phyloP scores from a whole-genome alignment of 2,888 invertebrate species.

The Diplolepis rosae region DNA sequence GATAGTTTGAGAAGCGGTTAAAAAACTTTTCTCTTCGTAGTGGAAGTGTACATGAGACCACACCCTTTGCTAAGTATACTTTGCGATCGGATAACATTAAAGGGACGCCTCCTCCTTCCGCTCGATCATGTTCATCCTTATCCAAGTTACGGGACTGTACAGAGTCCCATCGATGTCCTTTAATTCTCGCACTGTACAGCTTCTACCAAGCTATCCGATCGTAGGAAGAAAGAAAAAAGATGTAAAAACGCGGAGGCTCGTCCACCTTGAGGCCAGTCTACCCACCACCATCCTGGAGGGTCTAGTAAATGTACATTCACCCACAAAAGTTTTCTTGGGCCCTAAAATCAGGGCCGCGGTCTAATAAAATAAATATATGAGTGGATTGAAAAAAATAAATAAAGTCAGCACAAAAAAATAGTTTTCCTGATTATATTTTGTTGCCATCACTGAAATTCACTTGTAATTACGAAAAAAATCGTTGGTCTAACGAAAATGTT shows the following conservation, averaged over 20 bases:
- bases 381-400: not conserved
- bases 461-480: no score
- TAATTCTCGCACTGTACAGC: slow-evolving; percentile 39
- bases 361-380: not conserved
- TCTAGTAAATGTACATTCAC: slow-evolving; percentile 20
- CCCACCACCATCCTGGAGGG: slow-evolving; percentile 42
- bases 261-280: slow-evolving; percentile 48
- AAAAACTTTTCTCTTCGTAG: not conserved
- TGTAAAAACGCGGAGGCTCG: slow-evolving; percentile 44
- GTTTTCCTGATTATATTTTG: no score
- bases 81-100: slow-evolving; percentile 53
- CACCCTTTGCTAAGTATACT: slow-evolving; percentile 47
- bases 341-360: not conserved
- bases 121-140: slow-evolving; percentile 52
- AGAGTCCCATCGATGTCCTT: slow-evolving; percentile 43
- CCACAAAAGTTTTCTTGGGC: slow-evolving; percentile 3
- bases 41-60: slow-evolving; percentile 44
- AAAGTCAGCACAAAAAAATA: not conserved
- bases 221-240: slow-evolving; percentile 45
- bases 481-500: no score
- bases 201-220: slow-evolving; percentile 42
- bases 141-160: slow-evolving; percentile 48
- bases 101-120: slow-evolving; percentile 51
- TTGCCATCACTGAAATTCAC: no score
- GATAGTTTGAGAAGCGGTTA: not conserved